Percentiles rank a stretch among this genome's conserved stretches.
Conservation (phyloP, 2,113 vertebrate genomes). For the Ctenomys sociabilis region DNA sequence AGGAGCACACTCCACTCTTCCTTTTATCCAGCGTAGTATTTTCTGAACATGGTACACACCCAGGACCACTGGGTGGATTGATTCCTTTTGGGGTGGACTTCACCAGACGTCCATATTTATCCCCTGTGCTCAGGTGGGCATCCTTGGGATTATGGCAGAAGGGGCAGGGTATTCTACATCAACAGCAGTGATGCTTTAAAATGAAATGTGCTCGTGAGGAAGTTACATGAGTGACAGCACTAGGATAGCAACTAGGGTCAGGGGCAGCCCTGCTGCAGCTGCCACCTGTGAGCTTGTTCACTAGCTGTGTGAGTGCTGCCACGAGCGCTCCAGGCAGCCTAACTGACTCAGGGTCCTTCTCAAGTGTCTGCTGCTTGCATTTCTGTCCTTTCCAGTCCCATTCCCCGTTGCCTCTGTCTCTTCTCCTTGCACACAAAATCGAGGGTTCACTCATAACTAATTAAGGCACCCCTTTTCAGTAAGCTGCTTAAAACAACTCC, state of each 20-base stretch:
- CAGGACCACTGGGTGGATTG: neutral
- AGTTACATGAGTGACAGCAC: neutral
- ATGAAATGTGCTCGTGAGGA: neutral
- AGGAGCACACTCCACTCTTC: neutral
- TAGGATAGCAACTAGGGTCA: constrained; percentile 1
- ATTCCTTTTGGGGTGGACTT: neutral
- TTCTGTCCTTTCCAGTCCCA: neutral
- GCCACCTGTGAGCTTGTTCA: constrained; percentile 49
- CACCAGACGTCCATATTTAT: neutral
- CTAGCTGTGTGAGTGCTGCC: neutral
- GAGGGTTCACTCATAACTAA: neutral
- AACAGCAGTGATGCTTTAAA: neutral
- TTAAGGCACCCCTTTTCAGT: neutral
- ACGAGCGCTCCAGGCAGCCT: constrained; percentile 29
- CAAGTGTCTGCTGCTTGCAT: neutral
- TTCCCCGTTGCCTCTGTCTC: constrained; percentile 41
- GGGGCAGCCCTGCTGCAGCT: neutral
- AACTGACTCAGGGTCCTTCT: constrained; percentile 50
- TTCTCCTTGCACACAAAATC: neutral
- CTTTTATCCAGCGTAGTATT: neutral
- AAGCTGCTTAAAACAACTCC: neutral
- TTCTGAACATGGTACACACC: neutral
- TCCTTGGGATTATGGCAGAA: neutral
- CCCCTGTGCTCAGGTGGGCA: neutral
- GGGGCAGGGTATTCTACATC: neutral